Conservation (phyloP, 2,888 invertebrate species). For the Rambutsinella grinnellia region DNA sequence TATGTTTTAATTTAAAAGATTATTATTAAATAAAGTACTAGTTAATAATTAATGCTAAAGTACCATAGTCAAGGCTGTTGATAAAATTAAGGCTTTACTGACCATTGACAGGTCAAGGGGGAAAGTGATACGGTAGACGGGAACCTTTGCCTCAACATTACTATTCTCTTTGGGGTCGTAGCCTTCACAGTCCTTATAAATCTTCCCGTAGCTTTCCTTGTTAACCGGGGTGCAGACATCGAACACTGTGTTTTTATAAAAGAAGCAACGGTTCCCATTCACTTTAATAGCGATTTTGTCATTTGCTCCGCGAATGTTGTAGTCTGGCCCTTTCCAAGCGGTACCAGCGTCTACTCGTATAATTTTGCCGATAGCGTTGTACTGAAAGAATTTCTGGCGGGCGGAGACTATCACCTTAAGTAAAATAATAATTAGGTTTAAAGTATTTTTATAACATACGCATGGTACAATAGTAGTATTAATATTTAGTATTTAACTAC, state of each 20-base stretch:
- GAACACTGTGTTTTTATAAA: conserved; percentile 56
- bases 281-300: conserved; percentile 56
- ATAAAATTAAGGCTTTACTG: conserved; percentile 54
- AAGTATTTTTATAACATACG: background rate
- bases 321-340: conserved; percentile 53
- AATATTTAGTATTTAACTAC: conserved; percentile 22
- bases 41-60: background rate
- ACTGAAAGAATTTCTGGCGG: conserved; percentile 56
- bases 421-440: background rate
- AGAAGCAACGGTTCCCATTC: conserved; percentile 51
- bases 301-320: conserved; percentile 55
- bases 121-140: conserved; percentile 51
- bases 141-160: conserved; percentile 44
- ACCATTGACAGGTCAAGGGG: conserved; percentile 54
- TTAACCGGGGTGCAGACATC: conserved; percentile 56
- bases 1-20: background rate
- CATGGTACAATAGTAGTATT: background rate
- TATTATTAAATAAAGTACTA: no score
- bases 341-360: conserved; percentile 45
- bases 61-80: conserved; percentile 55
- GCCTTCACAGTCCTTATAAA: conserved; percentile 56
- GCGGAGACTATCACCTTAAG: conserved; percentile 54
- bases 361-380: conserved; percentile 58
- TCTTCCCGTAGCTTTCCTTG: conserved; percentile 49
- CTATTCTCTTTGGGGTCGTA: conserved; percentile 47